Base-by-base conservation (phyloP, 2,797 vertebrate genomes). In the Acridotheres tristis region DNA sequence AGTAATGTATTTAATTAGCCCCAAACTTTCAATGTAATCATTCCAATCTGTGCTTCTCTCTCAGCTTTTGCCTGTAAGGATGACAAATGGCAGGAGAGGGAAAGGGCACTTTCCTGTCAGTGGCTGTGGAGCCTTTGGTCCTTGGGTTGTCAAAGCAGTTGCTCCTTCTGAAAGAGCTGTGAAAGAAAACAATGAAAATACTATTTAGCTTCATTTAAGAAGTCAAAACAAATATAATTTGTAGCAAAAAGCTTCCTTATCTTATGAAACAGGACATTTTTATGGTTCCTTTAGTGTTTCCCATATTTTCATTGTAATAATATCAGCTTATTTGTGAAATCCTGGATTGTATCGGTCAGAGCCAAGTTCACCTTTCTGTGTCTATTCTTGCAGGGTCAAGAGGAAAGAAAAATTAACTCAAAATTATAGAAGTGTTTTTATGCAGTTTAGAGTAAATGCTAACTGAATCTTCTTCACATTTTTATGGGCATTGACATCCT, bases 1-100 rank as follows among this genome's bases (percentile, higher is more conserved):
- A 93, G 86, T 96, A 97, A 98, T 98, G 98, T 96, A 90, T 97
- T 97, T 97, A 98, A 98, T 98, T 98, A 97, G 94, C 91, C 62
- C 71, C 81, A 91, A 96, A 95, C 78, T 89, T 73, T 96, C 93
- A 96, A 22, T 88, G 80, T 98, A 98, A 98, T 98, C 93, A 97
- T 97, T 98, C 97, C 97, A 98, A 97, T 97, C 98, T 98, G 97
- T 97, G 87, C 89, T 55, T 54, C 95, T 95, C 84, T 93, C 86
- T 92, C 82, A 88, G 96, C 54, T 63, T 91, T 97, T 96, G 96
- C 95, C 97, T 97, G 93, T 91, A 89, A 98, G 97, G 95, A 97
- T 96, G 86, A 85, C 90, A 96, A 97, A 98, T 97, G 96, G 92
- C 81, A 78, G 96, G 53, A 92, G 91, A 96, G 94, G 69, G 89